These are phyloP conservation scores for Chrysemys picta DNA, from an alignment of 2,113 vertebrate genomes.

Conservation along the genomic window DNA sequence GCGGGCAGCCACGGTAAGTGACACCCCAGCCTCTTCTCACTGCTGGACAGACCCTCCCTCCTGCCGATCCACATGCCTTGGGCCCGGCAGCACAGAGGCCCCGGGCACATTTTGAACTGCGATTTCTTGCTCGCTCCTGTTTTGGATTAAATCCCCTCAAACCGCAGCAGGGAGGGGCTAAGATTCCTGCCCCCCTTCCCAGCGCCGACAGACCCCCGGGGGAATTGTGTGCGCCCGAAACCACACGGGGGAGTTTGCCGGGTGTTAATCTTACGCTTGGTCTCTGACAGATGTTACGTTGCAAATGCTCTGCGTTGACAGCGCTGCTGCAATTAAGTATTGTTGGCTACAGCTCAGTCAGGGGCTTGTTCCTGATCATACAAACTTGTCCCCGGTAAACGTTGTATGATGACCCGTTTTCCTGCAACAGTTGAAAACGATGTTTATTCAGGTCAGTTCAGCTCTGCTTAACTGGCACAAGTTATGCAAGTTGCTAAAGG, in stretches of 20 bases:
- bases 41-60: neutral
- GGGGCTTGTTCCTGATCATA: neutral
- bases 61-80: neutral
- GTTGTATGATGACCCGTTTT: neutral
- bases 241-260: neutral
- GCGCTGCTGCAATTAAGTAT: neutral
- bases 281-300: neutral
- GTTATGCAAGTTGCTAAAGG: neutral
- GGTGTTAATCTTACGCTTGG: neutral
- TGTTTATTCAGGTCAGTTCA: neutral
- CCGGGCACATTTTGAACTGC: neutral
- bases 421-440: neutral
- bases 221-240: neutral
- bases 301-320: neutral
- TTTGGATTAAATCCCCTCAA: neutral
- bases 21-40: neutral
- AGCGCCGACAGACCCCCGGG: no score
- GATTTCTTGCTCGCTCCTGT: neutral
- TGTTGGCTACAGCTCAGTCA: neutral
- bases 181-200: neutral
- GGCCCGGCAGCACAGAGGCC: neutral
- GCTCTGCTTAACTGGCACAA: neutral
- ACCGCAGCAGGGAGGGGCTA: neutral
- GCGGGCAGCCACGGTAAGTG: conserved; percentile 27
- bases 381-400: neutral